Base-by-base conservation (phyloP, 2,888 invertebrate genomes). In the Sinhomidia bicolor region DNA sequence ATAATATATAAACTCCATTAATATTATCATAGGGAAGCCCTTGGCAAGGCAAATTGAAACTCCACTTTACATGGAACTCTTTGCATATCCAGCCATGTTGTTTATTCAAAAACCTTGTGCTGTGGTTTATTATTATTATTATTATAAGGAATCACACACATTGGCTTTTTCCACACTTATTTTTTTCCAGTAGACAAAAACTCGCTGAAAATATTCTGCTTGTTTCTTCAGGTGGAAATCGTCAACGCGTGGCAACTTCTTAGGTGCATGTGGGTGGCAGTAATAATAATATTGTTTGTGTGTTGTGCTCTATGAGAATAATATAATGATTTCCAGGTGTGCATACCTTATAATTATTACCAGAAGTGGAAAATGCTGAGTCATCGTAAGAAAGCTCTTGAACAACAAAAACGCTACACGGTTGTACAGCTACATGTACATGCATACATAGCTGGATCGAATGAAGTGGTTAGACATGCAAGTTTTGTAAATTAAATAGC, bases 251-350 rank as follows among this genome's bases (percentile, higher is more conserved):
- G 68, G 41, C 41, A 71, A 41, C 41, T 71, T 44, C 68, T 71
- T 65, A 14, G 12, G 10, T 20, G 20, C 5, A 62, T 23, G 68
- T 71, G 68, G 65, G 65, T 29, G 17, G 41, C 41, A 71, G 20
- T 20, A 71, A 6, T n/a, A 65, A 20, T 17, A 54, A 20, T 54
- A 10, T n/a, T 14, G 51, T 41, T 41, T 41, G 41, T 41, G 10
- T 10, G 6, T 41, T n/a, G 47, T 47, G 47, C 10, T 12, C 2
- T 20, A 54, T 54, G 20, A 12, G 26, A 23, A 26, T 26, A 47
- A 47, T 47, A 71, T 71, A 41, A 71, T 71, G 68, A 71, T 32
- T 71, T 71, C 36, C 68, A 71, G 68, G 68, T 71, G 68, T 36
- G 68, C 54, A 2, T 17, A 17, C n/a, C 51, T 14, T 14, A 6